Evolutionary conservation across 2,797 vertebrate species (phyloP).

Genomic region (Ataeniobius toweri): DNA sequence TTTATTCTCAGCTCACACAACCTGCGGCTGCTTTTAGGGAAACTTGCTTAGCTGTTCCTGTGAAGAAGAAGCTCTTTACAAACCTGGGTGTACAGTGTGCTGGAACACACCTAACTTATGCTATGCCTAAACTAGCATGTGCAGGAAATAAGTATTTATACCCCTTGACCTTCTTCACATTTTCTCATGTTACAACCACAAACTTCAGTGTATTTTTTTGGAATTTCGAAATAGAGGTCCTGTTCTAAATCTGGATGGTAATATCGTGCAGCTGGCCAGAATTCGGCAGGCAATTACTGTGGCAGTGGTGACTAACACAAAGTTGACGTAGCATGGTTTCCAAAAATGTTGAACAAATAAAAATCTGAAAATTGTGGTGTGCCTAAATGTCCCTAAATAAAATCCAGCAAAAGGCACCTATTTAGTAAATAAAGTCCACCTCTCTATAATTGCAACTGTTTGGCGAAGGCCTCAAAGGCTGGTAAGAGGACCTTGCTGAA

Average conservation of each 20-base stretch:
- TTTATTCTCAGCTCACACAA: constrained; percentile 40
- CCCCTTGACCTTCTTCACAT: not conserved
- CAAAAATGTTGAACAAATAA: not conserved
- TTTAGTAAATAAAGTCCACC: not conserved
- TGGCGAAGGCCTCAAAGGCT: no score
- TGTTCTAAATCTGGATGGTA: not conserved
- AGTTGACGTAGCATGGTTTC: not conserved
- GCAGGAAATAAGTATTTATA: not conserved
- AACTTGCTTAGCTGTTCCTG: constrained; percentile 33
- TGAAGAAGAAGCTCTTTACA: constrained; percentile 36
- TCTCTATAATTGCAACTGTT: no score
- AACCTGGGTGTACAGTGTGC: constrained; percentile 7
- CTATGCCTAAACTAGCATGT: not conserved
- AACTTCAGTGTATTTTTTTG: not conserved
- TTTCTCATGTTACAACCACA: not conserved
- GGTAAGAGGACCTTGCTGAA: no score
- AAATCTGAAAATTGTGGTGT: no score
- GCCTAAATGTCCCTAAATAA: not conserved
- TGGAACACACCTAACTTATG: not conserved
- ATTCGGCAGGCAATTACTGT: no score
- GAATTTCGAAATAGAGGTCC: not conserved
- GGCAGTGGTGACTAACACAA: not conserved
- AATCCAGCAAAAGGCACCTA: not conserved
- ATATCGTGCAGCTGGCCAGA: no score
- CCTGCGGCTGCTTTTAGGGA: constrained; percentile 30